Percentiles rank a stretch among this genome's conserved stretches.
Conservation (phyloP, 2,888 invertebrate species). For the Zaprionus bogoriensis region DNA sequence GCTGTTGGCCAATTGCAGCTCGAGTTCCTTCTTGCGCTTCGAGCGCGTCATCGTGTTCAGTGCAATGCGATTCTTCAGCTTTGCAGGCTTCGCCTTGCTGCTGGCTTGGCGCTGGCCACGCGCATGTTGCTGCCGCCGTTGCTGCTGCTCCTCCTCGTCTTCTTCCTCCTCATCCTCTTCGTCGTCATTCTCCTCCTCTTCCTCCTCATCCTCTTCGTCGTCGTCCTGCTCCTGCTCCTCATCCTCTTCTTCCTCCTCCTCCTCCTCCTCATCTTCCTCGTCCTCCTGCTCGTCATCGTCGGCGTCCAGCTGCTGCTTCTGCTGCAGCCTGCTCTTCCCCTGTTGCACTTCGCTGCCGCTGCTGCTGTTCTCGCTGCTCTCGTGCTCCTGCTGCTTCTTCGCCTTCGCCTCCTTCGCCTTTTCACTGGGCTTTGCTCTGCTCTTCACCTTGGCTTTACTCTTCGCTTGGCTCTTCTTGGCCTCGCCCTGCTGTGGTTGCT, state of each 20-base stretch:
- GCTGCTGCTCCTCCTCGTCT: not conserved
- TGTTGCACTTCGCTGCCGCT: slow-evolving; percentile 6
- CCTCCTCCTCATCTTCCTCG: slow-evolving; percentile 20
- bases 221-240: slow-evolving; percentile 2
- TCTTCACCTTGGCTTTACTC: slow-evolving; percentile 9
- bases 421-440: not conserved
- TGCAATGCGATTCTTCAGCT: slow-evolving; percentile 44
- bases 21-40: slow-evolving; percentile 80
- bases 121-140: not conserved
- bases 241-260: slow-evolving; percentile 11
- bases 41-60: slow-evolving; percentile 83
- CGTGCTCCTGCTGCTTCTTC: not conserved
- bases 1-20: slow-evolving; percentile 81
- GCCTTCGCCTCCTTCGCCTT: not conserved
- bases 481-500: slow-evolving; percentile 6
- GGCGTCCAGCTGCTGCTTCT: not conserved
- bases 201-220: not conserved
- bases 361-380: slow-evolving; percentile 10
- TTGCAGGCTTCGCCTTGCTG: slow-evolving; percentile 8
- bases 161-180: slow-evolving; percentile 12
- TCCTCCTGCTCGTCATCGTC: slow-evolving; percentile 14
- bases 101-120: not conserved
- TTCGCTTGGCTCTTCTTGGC: slow-evolving; percentile 6
- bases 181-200: not conserved
- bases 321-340: not conserved